Evolutionary conservation across 2,797 vertebrate species (phyloP).

Genomic region (Natrix natrix): DNA sequence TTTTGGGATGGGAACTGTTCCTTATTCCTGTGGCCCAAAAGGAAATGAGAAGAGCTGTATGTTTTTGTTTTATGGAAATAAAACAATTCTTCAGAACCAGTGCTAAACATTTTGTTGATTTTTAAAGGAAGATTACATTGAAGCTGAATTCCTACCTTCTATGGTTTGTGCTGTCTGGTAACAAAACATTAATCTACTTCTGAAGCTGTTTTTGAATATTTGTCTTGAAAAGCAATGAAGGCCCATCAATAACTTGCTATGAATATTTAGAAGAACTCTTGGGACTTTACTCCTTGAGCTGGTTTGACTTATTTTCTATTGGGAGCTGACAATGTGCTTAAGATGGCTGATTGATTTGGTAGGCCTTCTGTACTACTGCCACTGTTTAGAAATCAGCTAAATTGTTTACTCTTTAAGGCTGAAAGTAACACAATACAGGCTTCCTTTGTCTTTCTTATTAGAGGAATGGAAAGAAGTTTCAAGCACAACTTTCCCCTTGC

Average conservation of each 20-base stretch:
- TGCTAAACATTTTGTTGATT: neutral
- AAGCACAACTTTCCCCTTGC: neutral
- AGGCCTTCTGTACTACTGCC: neutral
- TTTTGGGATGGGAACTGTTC: fast-evolving
- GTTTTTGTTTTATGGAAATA: neutral
- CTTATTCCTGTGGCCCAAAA: neutral
- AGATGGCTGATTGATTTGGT: neutral
- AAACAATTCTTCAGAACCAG: neutral
- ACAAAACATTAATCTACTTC: neutral
- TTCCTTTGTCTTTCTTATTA: neutral
- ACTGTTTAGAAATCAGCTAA: neutral
- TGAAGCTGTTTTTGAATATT: neutral
- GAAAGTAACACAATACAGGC: neutral
- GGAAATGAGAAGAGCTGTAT: neutral
- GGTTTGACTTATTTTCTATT: neutral
- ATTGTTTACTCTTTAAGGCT: neutral
- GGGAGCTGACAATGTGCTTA: neutral
- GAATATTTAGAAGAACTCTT: neutral
- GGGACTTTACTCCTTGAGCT: slow-evolving; percentile 16
- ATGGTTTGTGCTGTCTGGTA: fast-evolving
- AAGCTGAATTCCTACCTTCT: neutral
- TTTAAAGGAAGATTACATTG: neutral
- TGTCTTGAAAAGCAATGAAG: slow-evolving; percentile 2
- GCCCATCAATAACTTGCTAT: slow-evolving; percentile 46
- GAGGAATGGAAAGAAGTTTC: neutral